Conservation (phyloP, 2,888 invertebrate species). For the Isoperla grammatica region DNA sequence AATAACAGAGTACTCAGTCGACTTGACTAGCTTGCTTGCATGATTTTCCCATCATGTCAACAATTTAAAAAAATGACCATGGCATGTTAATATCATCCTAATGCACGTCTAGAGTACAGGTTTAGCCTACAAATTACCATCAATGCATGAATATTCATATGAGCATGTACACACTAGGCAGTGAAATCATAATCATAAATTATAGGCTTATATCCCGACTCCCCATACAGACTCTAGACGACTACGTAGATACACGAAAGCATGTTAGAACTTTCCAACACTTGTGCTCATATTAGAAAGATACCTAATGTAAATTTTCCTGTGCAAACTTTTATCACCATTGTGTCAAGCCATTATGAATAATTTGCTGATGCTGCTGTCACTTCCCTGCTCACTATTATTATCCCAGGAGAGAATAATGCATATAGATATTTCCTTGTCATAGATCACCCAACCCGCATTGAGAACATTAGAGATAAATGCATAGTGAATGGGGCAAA, state of each 20-base stretch:
- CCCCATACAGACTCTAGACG: not conserved
- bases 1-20: not conserved
- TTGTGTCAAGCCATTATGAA: constrained; percentile 1
- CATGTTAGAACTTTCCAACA: too few relatives aligned
- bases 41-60: too few relatives aligned
- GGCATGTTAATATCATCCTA: too few relatives aligned
- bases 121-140: too few relatives aligned
- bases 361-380: not conserved
- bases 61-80: too few relatives aligned
- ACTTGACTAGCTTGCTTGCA: not conserved
- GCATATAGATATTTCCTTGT: constrained; percentile 12
- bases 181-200: not conserved
- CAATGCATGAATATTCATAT: not conserved
- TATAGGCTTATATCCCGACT: not conserved
- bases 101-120: too few relatives aligned
- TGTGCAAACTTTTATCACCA: not conserved
- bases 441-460: too few relatives aligned
- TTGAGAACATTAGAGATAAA: too few relatives aligned
- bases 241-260: too few relatives aligned
- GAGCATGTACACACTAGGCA: not conserved
- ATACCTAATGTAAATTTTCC: not conserved
- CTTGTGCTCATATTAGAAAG: too few relatives aligned
- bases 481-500: too few relatives aligned
- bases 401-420: not conserved
- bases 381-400: not conserved